Percentiles rank a stretch among this genome's conserved stretches.
These are phyloP conservation scores for Glaucomys volans DNA, from an alignment of 2,113 vertebrate species.

Conservation along the genomic window DNA sequence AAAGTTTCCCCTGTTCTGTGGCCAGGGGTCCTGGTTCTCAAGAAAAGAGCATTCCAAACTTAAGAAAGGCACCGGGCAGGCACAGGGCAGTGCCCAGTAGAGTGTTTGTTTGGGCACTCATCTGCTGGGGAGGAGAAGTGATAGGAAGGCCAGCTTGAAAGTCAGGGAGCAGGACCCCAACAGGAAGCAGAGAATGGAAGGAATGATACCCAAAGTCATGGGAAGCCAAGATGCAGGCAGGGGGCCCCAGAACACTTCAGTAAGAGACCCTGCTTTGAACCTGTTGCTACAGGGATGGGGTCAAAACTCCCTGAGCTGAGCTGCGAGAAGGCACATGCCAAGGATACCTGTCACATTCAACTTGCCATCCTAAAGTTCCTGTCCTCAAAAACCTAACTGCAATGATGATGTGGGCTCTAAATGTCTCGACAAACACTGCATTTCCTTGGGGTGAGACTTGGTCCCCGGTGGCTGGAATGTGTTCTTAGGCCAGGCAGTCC, in stretches of 20 bases:
- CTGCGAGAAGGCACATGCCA: accelerated
- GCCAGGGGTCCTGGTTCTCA: background rate
- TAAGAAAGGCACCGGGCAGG: background rate
- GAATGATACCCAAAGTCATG: accelerated
- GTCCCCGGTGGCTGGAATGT: background rate
- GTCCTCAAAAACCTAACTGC: background rate
- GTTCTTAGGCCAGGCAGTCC: background rate
- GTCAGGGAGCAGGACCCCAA: background rate
- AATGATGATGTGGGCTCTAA: accelerated
- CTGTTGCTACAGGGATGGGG: background rate
- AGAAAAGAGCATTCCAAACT: background rate
- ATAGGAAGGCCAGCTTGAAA: background rate
- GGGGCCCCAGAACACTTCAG: background rate
- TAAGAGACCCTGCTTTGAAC: background rate
- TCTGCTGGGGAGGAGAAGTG: background rate
- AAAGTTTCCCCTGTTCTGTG: background rate
- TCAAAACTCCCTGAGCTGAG: no score
- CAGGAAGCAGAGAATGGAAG: background rate
- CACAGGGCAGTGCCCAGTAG: no score
- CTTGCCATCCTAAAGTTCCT: background rate
- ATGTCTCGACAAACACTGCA: background rate
- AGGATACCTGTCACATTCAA: background rate
- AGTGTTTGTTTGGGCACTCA: background rate
- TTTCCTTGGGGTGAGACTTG: background rate
- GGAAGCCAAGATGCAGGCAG: no score